These are phyloP conservation scores for Lampris megalopsis DNA, from an alignment of 2,113 vertebrate species.

Conservation along the genomic window DNA sequence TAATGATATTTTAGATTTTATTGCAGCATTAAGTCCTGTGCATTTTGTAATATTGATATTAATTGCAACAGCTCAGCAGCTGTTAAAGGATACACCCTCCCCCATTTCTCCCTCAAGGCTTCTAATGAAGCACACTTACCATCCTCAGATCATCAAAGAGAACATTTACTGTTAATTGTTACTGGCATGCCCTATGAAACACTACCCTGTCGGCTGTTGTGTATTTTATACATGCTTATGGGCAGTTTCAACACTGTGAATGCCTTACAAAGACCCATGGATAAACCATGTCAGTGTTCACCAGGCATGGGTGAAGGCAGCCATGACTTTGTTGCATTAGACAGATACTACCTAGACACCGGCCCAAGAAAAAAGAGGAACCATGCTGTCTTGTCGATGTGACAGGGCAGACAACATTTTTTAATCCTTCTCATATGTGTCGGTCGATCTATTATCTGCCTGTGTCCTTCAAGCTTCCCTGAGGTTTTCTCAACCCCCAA, in stretches of 20 bases:
- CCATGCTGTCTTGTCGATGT: background rate
- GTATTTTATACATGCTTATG: background rate
- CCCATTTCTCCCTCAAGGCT: background rate
- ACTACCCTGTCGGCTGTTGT: background rate
- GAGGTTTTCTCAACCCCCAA: slow-evolving; percentile 47
- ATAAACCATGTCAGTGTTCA: background rate
- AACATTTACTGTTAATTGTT: background rate
- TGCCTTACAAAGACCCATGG: background rate
- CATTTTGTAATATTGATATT: background rate
- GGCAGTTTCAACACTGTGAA: background rate
- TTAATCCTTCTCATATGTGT: slow-evolving; percentile 25
- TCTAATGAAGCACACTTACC: background rate
- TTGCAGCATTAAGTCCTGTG: too few relatives aligned
- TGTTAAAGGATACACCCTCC: background rate
- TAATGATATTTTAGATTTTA: background rate
- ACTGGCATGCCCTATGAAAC: background rate
- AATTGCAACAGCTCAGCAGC: background rate
- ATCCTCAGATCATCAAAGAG: background rate
- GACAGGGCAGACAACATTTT: slow-evolving; percentile 17
- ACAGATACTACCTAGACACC: background rate
- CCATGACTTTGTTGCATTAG: slow-evolving; percentile 20
- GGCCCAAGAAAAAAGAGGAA: background rate
- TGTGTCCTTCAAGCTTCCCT: slow-evolving; percentile 59
- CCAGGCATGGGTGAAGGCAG: background rate
- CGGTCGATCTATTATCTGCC: slow-evolving; percentile 50